Evolutionary conservation across 2,797 vertebrate species (phyloP).

Genomic region (Spondyliosoma cantharus): DNA sequence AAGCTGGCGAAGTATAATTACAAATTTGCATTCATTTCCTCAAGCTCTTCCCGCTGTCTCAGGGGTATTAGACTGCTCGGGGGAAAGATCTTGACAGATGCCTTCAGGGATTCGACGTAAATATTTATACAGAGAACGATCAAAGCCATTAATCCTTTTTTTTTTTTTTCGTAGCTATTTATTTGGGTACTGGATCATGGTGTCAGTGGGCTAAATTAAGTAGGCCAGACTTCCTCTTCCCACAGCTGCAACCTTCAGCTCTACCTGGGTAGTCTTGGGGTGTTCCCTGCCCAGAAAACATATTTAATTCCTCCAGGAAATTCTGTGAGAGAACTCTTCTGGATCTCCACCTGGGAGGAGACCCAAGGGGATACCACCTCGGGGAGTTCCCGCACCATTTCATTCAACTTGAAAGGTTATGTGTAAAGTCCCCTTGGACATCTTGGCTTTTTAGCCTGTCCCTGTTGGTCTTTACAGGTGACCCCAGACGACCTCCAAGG

Average conservation of each 20-base stretch:
- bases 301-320: slow-evolving; percentile 17
- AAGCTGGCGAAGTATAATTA: slow-evolving; percentile 54
- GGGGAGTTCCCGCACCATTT: background rate
- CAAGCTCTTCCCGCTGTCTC: slow-evolving; percentile 39
- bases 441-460: background rate
- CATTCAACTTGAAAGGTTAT: background rate
- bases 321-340: slow-evolving; percentile 5
- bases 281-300: slow-evolving; percentile 18
- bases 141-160: slow-evolving; percentile 34
- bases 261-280: background rate
- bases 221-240: background rate
- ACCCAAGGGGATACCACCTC: slow-evolving; percentile 17
- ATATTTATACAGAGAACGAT: slow-evolving; percentile 51
- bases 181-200: slow-evolving; percentile 12
- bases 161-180: slow-evolving; percentile 22
- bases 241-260: background rate
- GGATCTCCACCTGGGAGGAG: slow-evolving; percentile 9
- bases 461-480: background rate
- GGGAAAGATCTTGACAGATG: slow-evolving; percentile 35
- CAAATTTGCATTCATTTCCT: slow-evolving; percentile 71
- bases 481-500: background rate
- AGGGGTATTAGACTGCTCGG: slow-evolving; percentile 37
- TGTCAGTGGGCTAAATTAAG: slow-evolving; percentile 6
- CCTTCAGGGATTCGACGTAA: slow-evolving; percentile 37
- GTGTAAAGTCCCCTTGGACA: background rate